Percentiles rank a stretch among this genome's conserved stretches.
Conservation (phyloP, 2,797 vertebrate species). For the Myioborus melanocephalus region DNA sequence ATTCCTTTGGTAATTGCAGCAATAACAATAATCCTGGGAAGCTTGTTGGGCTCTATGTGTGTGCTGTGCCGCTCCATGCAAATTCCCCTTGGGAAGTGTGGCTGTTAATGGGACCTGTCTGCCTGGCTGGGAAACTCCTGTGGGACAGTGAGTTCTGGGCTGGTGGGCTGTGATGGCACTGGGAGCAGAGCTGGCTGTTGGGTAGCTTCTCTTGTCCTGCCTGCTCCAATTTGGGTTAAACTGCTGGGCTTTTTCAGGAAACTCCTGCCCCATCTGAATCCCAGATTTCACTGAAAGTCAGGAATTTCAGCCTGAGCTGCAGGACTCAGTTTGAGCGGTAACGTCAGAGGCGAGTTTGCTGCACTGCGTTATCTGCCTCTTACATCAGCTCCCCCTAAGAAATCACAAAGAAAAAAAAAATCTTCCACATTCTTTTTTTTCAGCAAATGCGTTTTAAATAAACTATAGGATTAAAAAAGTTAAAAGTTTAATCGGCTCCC, state of each 20-base stretch:
- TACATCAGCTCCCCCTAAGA: background rate
- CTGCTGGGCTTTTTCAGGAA: background rate
- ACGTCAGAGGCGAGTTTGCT: background rate
- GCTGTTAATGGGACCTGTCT: background rate
- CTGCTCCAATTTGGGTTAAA: background rate
- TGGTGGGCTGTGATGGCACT: background rate
- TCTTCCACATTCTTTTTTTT: background rate
- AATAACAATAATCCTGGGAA: background rate
- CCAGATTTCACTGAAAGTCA: background rate
- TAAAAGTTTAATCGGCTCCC: background rate
- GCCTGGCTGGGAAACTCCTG: background rate
- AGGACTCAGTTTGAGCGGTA: fast-evolving
- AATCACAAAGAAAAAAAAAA: background rate
- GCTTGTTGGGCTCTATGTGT: background rate
- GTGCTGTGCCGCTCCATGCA: background rate
- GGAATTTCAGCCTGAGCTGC: background rate
- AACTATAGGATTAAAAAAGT: constrained; percentile 12
- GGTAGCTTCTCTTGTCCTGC: background rate
- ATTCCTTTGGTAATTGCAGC: background rate
- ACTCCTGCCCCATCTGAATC: background rate
- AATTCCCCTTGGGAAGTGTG: background rate
- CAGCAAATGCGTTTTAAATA: background rate
- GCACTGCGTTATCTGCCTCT: background rate
- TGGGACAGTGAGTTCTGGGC: background rate
- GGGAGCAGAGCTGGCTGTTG: background rate